These are phyloP conservation scores for Amphipyra tragopoginis DNA, from an alignment of 2,888 invertebrate species.

Conservation along the genomic window DNA sequence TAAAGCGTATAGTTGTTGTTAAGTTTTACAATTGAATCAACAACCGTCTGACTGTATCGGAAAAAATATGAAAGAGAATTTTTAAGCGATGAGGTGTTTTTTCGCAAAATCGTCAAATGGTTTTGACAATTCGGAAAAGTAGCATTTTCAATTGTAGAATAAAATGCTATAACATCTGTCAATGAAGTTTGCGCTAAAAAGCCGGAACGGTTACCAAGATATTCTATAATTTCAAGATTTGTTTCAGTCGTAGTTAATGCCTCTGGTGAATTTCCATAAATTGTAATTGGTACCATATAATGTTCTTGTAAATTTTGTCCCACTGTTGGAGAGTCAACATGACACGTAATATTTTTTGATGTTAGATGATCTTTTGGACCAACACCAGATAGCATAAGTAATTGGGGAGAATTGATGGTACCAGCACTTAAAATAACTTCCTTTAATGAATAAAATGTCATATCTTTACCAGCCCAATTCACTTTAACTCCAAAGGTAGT, in stretches of 20 bases:
- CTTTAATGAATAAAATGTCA: background rate
- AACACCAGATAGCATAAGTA: too few relatives aligned
- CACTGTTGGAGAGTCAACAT: too few relatives aligned
- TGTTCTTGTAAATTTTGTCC: too few relatives aligned
- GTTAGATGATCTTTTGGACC: too few relatives aligned
- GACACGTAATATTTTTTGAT: too few relatives aligned
- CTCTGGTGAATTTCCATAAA: too few relatives aligned
- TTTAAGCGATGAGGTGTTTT: conserved; percentile 19
- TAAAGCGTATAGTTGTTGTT: conserved; percentile 28
- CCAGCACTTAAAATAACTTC: too few relatives aligned
- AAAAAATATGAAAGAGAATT: conserved; percentile 12
- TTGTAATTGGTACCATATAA: too few relatives aligned
- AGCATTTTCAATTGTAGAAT: conserved; percentile 15
- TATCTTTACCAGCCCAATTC: conserved; percentile 13
- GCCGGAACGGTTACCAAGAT: too few relatives aligned
- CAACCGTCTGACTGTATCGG: conserved; percentile 23
- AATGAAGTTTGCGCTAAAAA: conserved; percentile 70
- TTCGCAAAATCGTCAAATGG: conserved; percentile 18
- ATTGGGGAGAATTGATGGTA: too few relatives aligned
- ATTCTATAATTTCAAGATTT: too few relatives aligned
- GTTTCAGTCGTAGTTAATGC: too few relatives aligned
- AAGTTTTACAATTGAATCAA: conserved; percentile 17
- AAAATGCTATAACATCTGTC: conserved; percentile 74
- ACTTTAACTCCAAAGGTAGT: conserved; percentile 39
- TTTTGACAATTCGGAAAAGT: conserved; percentile 32